Evolutionary conservation across 2,888 invertebrate genomes (phyloP).

Genomic region (Philopedon plagiatum): DNA sequence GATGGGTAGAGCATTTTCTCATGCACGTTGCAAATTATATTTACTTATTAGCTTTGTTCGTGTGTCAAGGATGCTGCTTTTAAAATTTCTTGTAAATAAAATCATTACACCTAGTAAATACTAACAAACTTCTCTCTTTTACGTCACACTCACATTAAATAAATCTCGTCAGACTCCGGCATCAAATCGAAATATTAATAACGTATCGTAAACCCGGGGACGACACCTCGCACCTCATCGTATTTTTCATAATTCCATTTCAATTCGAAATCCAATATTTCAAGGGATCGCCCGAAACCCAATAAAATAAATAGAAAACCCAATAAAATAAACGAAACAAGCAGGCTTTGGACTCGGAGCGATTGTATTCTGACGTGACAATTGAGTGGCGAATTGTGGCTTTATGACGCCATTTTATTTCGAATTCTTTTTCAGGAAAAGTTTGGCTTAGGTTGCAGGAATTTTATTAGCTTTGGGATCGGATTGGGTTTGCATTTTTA

Average conservation of each 20-base stretch:
- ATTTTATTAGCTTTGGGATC: slow-evolving; percentile 44
- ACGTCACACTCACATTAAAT: too few relatives aligned
- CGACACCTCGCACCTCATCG: slow-evolving; percentile 23
- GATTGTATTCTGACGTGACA: slow-evolving; percentile 51
- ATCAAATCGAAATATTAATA: slow-evolving; percentile 12
- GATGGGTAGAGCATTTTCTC: neutral
- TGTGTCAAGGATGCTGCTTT: too few relatives aligned
- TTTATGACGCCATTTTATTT: slow-evolving; percentile 46
- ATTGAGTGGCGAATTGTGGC: slow-evolving; percentile 50
- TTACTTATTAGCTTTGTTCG: too few relatives aligned
- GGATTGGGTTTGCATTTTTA: slow-evolving; percentile 41
- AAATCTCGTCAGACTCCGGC: neutral
- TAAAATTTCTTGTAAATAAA: too few relatives aligned
- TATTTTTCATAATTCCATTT: slow-evolving; percentile 51
- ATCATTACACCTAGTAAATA: too few relatives aligned
- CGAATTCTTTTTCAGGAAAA: slow-evolving; percentile 34
- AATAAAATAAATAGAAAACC: slow-evolving; percentile 52
- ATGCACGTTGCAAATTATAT: too few relatives aligned
- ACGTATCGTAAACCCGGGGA: slow-evolving; percentile 8
- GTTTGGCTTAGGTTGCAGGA: slow-evolving; percentile 39
- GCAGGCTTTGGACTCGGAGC: slow-evolving; percentile 23
- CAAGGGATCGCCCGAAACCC: slow-evolving; percentile 37
- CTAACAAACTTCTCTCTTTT: too few relatives aligned
- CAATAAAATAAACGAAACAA: slow-evolving; percentile 50
- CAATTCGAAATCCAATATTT: slow-evolving; percentile 48